Percentiles rank a stretch among this genome's conserved stretches.
These are phyloP conservation scores for Cancer borealis DNA, from an alignment of 2,888 invertebrate genomes.

Conservation along the genomic window DNA sequence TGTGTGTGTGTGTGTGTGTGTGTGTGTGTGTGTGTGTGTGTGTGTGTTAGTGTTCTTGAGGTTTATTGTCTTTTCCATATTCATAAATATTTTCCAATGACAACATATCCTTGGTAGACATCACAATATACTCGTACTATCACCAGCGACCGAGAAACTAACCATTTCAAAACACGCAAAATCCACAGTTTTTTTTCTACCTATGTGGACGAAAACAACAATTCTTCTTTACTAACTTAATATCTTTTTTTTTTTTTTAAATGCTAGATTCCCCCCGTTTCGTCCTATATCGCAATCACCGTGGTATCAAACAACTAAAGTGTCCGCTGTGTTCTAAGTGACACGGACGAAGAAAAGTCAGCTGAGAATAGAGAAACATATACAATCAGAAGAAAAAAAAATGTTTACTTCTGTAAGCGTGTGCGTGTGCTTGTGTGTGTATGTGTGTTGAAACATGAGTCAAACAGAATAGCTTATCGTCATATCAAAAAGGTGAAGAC, in stretches of 20 bases:
- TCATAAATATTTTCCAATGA: neutral
- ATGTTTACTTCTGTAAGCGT: constrained; percentile 16
- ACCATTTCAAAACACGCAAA: neutral
- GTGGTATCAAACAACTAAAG: no score
- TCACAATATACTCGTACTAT: neutral
- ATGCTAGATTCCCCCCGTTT: neutral
- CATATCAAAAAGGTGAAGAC: neutral
- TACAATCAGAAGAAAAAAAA: neutral
- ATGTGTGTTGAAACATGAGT: constrained; percentile 15
- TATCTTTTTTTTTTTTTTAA: neutral
- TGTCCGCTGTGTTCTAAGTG: no score
- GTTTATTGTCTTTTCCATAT: no score
- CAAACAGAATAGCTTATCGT: neutral
- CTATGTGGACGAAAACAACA: neutral
- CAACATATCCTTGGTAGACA: neutral
- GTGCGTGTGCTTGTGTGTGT: constrained; percentile 42
- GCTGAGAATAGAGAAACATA: neutral
- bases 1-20: neutral
- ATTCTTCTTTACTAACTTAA: neutral
- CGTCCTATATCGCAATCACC: neutral
- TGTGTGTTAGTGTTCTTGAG: constrained; percentile 1
- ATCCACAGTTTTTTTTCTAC: neutral
- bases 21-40: constrained; percentile 42
- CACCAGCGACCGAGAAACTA: neutral
- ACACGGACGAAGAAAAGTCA: no score